Conservation (phyloP, 2,797 vertebrate species). For the Pteronotus mesoamericanus region DNA sequence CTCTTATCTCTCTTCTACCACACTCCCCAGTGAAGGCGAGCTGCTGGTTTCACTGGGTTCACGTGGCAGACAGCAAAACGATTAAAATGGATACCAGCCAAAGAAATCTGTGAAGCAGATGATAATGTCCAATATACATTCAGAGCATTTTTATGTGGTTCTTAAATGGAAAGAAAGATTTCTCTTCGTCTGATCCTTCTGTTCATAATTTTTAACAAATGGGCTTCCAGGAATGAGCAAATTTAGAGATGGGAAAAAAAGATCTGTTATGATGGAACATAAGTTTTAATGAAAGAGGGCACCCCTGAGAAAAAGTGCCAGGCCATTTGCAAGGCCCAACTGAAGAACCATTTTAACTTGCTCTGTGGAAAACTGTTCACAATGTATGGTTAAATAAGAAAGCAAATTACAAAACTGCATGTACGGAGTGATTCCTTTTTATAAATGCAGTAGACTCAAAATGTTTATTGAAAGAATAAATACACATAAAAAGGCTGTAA, state of each 20-base stretch:
- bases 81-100: constrained; percentile 58
- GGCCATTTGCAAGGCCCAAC: background rate
- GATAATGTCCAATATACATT: constrained; percentile 65
- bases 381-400: background rate
- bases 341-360: background rate
- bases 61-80: constrained; percentile 12
- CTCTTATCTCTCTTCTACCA: background rate
- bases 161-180: constrained; percentile 72
- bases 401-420: background rate
- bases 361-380: background rate
- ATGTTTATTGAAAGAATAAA: constrained; percentile 30
- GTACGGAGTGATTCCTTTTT: constrained; percentile 1
- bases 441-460: background rate
- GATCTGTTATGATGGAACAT: background rate
- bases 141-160: constrained; percentile 70
- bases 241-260: constrained; percentile 29
- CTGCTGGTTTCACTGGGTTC: background rate
- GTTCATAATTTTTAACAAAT: constrained; percentile 75
- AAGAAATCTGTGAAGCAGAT: constrained; percentile 74
- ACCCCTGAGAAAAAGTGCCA: background rate
- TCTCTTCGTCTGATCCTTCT: constrained; percentile 61
- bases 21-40: background rate
- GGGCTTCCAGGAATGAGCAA: constrained; percentile 65
- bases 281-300: constrained; percentile 43
- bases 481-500: background rate